These are phyloP conservation scores for Pseudomugil tenellus DNA, from an alignment of 2,797 vertebrate genomes.

Conservation along the genomic window DNA sequence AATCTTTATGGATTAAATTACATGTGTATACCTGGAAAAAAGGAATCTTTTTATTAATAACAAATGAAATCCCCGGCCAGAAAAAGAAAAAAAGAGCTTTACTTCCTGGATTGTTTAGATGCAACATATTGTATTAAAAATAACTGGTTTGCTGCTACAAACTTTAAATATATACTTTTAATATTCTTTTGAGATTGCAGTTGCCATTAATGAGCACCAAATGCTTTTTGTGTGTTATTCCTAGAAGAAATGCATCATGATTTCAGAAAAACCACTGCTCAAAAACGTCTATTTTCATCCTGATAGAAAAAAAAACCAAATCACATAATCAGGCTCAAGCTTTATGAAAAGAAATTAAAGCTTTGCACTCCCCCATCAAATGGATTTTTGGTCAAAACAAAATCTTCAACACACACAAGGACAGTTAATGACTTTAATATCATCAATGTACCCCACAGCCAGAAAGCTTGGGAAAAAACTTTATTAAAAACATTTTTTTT, in stretches of 20 bases:
- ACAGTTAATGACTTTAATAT: neutral
- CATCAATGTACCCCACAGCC: neutral
- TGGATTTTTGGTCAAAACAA: neutral
- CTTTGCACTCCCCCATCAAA: neutral
- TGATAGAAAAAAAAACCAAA: neutral
- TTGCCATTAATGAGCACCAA: conserved; percentile 5
- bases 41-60: too few species aligned
- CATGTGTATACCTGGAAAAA: too few species aligned
- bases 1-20: too few species aligned
- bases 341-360: neutral
- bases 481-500: conserved; percentile 14
- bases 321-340: accelerated
- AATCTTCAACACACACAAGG: neutral
- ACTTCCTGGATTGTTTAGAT: conserved; percentile 28
- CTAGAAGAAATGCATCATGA: neutral
- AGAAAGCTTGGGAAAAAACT: conserved; percentile 26
- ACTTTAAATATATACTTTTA: conserved; percentile 30
- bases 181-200: conserved; percentile 8
- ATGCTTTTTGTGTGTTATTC: neutral
- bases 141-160: conserved; percentile 23
- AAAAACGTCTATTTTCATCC: neutral
- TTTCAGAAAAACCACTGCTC: neutral
- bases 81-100: neutral
- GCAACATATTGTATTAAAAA: conserved; percentile 34
- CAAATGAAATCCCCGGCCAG: neutral